phyloP scores from a whole-genome alignment of 2,888 invertebrate genomes.

The Epirrita christyi region DNA sequence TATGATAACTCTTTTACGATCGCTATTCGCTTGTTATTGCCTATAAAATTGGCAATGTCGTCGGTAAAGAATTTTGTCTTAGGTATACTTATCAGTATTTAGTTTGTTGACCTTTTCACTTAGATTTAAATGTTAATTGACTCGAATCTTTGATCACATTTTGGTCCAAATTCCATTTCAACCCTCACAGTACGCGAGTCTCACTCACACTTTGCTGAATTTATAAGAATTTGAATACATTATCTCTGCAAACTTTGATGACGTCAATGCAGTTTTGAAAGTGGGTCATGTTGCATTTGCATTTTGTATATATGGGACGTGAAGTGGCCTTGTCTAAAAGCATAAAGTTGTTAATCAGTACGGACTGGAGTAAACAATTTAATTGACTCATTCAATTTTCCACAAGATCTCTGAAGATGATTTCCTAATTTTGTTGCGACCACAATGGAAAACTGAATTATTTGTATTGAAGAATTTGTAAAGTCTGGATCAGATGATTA shows the following conservation, averaged over 20 bases:
- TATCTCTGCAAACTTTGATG: neutral
- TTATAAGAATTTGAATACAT: neutral
- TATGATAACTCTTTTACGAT: slow-evolving; percentile 33
- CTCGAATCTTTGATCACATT: neutral
- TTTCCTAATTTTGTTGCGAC: too few relatives aligned
- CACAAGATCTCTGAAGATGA: too few relatives aligned
- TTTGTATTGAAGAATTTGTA: too few relatives aligned
- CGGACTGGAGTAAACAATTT: neutral
- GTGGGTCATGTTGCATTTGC: slow-evolving; percentile 12
- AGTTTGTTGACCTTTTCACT: slow-evolving; percentile 29
- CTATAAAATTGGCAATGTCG: slow-evolving; percentile 36
- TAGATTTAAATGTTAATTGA: slow-evolving; percentile 13
- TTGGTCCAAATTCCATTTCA: too few relatives aligned
- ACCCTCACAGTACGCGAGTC: neutral
- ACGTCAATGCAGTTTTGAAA: slow-evolving; percentile 5
- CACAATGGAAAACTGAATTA: too few relatives aligned
- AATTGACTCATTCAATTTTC: too few relatives aligned
- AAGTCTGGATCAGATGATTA: too few relatives aligned
- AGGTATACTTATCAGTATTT: slow-evolving; percentile 3
- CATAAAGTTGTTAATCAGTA: slow-evolving; percentile 7
- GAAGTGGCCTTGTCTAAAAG: slow-evolving; percentile 3
- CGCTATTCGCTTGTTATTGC: slow-evolving; percentile 35
- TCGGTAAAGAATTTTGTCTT: slow-evolving; percentile 24
- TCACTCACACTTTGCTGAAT: neutral
- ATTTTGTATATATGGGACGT: slow-evolving; percentile 14